phyloP scores from a whole-genome alignment of 2,797 vertebrate genomes.

The Cygnus olor region DNA sequence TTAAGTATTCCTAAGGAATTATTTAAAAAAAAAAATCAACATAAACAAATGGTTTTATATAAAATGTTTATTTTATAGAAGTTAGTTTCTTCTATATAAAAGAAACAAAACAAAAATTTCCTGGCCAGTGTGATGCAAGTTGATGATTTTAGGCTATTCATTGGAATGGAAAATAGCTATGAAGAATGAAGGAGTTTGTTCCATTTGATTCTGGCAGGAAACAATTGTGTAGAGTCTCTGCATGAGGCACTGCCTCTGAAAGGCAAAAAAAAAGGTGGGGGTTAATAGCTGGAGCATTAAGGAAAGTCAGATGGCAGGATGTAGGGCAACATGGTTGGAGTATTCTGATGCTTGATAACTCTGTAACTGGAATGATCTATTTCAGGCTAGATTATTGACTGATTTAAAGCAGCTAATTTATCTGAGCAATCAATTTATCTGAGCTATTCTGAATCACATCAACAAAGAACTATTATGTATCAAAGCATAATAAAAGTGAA shows the following conservation, averaged over 20 bases:
- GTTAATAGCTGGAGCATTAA: not conserved
- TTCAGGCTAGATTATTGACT: not conserved
- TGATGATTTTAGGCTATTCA: not conserved
- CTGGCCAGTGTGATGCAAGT: not conserved
- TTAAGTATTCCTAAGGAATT: not conserved
- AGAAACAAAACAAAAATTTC: not conserved
- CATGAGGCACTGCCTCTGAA: not conserved
- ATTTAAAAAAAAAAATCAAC: not conserved
- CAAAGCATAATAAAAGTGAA: conserved; percentile 22
- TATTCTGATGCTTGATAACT: not conserved
- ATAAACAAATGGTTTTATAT: not conserved
- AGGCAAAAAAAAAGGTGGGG: not conserved
- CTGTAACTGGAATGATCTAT: not conserved
- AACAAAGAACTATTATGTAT: not conserved
- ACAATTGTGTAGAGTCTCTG: not conserved
- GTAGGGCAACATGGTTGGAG: not conserved
- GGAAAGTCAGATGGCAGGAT: not conserved
- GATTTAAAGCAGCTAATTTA: conserved; percentile 34
- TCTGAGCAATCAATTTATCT: not conserved
- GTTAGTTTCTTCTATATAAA: not conserved
- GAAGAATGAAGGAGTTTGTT: not conserved
- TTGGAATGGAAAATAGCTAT: not conserved
- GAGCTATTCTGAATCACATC: not conserved
- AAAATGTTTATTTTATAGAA: not conserved
- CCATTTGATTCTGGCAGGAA: not conserved